These are phyloP conservation scores for Leucoraja erinaceus DNA, from an alignment of 2,113 vertebrate species.

Conservation along the genomic window DNA sequence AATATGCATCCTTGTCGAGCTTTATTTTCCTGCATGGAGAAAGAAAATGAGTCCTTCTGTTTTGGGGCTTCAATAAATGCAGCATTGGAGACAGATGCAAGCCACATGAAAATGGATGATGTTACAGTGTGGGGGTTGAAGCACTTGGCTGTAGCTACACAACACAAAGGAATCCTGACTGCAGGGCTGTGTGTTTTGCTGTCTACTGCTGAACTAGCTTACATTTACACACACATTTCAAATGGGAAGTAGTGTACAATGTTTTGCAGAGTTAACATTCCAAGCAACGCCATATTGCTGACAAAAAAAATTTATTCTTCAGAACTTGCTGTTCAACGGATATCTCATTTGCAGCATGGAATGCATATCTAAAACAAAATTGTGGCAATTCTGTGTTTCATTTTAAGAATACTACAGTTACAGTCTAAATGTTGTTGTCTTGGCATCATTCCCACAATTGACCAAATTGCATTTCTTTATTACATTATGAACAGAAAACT, in stretches of 20 bases:
- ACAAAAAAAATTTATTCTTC: conserved; percentile 53
- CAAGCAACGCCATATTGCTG: conserved; percentile 33
- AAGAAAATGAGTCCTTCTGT: background rate
- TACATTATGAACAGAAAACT: conserved; percentile 37
- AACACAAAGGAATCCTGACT: conserved; percentile 29
- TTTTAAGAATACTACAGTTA: conserved; percentile 39
- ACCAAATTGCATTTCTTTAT: conserved; percentile 18
- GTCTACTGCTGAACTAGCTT: background rate
- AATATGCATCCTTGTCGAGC: background rate
- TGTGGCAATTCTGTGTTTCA: conserved; percentile 39
- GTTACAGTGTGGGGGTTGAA: conserved; percentile 36
- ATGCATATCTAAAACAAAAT: conserved; percentile 80
- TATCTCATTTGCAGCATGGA: conserved; percentile 73
- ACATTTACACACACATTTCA: background rate
- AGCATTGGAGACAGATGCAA: conserved; percentile 37
- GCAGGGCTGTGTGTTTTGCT: conserved; percentile 5
- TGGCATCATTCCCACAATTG: conserved; percentile 37
- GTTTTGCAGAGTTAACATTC: background rate
- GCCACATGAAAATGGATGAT: conserved; percentile 38
- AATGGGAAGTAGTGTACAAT: background rate
- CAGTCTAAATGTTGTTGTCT: conserved; percentile 26
- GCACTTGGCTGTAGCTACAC: background rate
- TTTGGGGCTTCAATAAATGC: conserved; percentile 15
- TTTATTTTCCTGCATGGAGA: background rate
- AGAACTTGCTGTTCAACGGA: conserved; percentile 55